A percentile compares a stretch with the other conserved stretches of the same genome.
phyloP scores from a whole-genome alignment of 2,113 vertebrate genomes.

The Platichthys stellatus region DNA sequence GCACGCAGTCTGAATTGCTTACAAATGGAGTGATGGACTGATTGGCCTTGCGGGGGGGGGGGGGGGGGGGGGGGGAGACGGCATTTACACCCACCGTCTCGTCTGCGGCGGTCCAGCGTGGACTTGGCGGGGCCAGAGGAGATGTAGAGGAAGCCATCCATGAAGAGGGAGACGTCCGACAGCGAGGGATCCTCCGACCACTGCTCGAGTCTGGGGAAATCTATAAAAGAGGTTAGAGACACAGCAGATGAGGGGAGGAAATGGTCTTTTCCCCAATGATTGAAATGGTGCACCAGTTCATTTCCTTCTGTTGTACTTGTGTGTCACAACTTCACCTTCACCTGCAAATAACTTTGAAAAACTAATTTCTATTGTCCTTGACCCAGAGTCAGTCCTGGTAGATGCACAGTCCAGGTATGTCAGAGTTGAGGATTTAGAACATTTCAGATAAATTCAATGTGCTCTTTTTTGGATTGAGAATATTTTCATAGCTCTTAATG shows the following conservation, averaged over 20 bases:
- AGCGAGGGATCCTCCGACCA: constrained; percentile 78
- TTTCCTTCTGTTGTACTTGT: background rate
- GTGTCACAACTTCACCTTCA: background rate
- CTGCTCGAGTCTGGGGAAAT: constrained; percentile 87
- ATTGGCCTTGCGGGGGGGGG: constrained; percentile 18
- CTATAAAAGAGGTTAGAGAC: constrained; percentile 66
- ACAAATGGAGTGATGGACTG: constrained; percentile 57
- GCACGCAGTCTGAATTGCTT: constrained; percentile 53
- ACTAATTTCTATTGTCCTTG: background rate
- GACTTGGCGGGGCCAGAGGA: constrained; percentile 81
- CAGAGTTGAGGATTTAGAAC: no score
- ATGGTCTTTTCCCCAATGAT: background rate
- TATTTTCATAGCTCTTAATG: no score
- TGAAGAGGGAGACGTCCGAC: constrained; percentile 83
- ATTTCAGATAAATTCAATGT: no score
- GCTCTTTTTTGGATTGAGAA: no score
- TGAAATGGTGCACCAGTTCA: background rate
- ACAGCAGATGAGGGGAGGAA: constrained; percentile 21
- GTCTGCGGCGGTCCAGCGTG: constrained; percentile 85
- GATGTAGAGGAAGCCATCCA: constrained; percentile 93
- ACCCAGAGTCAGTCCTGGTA: no score
- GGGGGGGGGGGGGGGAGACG: background rate
- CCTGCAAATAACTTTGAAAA: background rate
- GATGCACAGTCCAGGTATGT: no score
- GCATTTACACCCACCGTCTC: constrained; percentile 86